These are phyloP conservation scores for Vireo altiloquus DNA, from an alignment of 2,113 vertebrate genomes.

Conservation along the genomic window DNA sequence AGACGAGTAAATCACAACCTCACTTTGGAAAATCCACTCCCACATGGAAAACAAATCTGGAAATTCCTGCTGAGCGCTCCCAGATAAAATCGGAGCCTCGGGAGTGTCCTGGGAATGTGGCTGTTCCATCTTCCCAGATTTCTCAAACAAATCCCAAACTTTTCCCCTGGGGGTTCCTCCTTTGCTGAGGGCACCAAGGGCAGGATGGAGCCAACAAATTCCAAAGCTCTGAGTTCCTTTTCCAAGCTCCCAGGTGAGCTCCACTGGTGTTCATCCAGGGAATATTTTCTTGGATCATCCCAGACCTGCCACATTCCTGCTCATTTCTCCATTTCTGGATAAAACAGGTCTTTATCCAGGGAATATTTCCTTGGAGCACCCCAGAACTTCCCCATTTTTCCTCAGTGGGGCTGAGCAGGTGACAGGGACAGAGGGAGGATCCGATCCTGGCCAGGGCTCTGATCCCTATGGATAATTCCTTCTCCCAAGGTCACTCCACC, in stretches of 20 bases:
- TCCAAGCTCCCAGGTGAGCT: not conserved
- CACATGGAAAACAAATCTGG: not conserved
- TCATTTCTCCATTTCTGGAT: not conserved
- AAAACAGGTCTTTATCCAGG: not conserved
- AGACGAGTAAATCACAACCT: not conserved
- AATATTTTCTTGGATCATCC: not conserved
- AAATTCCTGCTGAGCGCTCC: not conserved
- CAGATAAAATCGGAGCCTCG: not conserved
- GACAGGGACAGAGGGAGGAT: not conserved
- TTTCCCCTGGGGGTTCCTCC: not conserved
- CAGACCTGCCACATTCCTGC: not conserved
- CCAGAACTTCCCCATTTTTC: not conserved
- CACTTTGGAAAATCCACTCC: not conserved
- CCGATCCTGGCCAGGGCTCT: accelerated
- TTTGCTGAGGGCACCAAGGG: not conserved
- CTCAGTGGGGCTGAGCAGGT: not conserved
- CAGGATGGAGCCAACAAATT: not conserved
- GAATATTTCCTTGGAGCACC: not conserved
- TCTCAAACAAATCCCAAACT: not conserved
- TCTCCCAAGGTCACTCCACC: not conserved
- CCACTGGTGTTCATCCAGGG: not conserved
- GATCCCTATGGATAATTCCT: not conserved
- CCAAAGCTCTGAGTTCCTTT: not conserved
- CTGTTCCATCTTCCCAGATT: not conserved
- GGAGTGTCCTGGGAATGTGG: not conserved